Conservation (phyloP, 2,888 invertebrate species). For the Urechis unicinctus region DNA sequence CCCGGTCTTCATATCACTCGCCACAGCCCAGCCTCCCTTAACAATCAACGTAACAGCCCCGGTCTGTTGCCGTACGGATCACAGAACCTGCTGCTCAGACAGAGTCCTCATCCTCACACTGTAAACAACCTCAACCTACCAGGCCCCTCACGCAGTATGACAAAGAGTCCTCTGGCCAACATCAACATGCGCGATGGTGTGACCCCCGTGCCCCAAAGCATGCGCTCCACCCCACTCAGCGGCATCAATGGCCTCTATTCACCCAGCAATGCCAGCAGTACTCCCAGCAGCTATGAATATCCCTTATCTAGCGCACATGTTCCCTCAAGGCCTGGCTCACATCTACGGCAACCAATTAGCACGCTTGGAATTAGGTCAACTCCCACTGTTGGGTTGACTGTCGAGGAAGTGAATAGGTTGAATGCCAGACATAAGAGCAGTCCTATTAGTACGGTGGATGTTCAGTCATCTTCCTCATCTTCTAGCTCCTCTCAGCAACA, state of each 20-base stretch:
- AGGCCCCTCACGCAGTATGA: not conserved
- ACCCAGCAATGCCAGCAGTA: constrained; percentile 12
- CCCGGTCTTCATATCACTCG: no score
- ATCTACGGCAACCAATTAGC: constrained; percentile 18
- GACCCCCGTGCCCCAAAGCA: constrained; percentile 7
- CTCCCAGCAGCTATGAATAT: constrained; percentile 5
- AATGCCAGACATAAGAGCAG: constrained; percentile 84
- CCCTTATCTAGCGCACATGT: not conserved
- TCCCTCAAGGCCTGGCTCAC: constrained; percentile 7
- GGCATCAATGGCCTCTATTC: constrained; percentile 15
- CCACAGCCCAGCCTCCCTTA: constrained; percentile 10
- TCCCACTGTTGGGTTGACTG: constrained; percentile 67
- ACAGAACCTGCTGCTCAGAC: constrained; percentile 1
- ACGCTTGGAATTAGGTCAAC: constrained; percentile 13
- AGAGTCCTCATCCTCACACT: constrained; percentile 61
- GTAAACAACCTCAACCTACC: constrained; percentile 8
- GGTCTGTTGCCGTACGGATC: constrained; percentile 10
- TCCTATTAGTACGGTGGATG: constrained; percentile 84
- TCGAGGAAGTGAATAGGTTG: constrained; percentile 86
- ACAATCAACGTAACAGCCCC: constrained; percentile 16
- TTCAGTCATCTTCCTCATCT: constrained; percentile 70
- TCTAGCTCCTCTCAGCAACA: constrained; percentile 34
- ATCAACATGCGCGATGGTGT: not conserved
- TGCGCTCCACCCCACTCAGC: constrained; percentile 18
- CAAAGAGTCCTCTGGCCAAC: not conserved